Evolutionary conservation across 2,113 vertebrate species (phyloP).

Genomic region (Percina caprodes): DNA sequence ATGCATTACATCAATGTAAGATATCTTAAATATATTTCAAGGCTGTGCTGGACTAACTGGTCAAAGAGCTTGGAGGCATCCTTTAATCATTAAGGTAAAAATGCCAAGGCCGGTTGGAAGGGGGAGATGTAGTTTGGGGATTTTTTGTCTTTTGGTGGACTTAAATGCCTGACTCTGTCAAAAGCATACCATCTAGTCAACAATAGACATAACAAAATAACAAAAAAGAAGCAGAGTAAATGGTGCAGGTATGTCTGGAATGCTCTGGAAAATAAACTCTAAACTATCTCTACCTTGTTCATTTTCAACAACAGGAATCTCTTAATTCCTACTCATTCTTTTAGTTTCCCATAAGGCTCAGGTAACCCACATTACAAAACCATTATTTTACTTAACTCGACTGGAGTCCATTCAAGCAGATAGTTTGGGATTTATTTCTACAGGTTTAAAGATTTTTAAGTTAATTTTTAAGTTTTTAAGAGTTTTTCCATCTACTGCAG

Average conservation of each 20-base stretch:
- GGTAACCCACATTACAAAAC: background rate
- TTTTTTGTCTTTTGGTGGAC: background rate
- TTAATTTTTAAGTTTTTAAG: too few relatives aligned
- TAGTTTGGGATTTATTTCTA: background rate
- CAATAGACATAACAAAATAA: background rate
- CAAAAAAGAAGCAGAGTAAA: constrained; percentile 5
- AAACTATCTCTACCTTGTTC: constrained; percentile 13
- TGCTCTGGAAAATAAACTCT: constrained; percentile 31
- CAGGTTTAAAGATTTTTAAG: background rate
- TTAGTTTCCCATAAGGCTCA: background rate
- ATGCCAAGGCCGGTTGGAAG: background rate
- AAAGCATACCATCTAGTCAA: constrained; percentile 10
- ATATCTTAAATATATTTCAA: constrained; percentile 32
- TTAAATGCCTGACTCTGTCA: constrained; percentile 25
- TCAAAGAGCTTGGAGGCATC: background rate
- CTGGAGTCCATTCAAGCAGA: background rate
- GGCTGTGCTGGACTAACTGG: background rate
- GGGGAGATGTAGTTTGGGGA: background rate
- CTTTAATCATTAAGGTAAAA: constrained; percentile 22
- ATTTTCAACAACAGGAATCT: background rate
- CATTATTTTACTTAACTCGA: background rate
- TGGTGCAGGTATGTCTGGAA: constrained; percentile 46
- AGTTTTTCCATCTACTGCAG: background rate
- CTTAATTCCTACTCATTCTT: background rate
- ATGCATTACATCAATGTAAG: constrained; percentile 14